Percentiles rank a stretch among this genome's conserved stretches.
Evolutionary conservation across 2,797 vertebrate species (phyloP).

Genomic region (Aldrovandia affinis): DNA sequence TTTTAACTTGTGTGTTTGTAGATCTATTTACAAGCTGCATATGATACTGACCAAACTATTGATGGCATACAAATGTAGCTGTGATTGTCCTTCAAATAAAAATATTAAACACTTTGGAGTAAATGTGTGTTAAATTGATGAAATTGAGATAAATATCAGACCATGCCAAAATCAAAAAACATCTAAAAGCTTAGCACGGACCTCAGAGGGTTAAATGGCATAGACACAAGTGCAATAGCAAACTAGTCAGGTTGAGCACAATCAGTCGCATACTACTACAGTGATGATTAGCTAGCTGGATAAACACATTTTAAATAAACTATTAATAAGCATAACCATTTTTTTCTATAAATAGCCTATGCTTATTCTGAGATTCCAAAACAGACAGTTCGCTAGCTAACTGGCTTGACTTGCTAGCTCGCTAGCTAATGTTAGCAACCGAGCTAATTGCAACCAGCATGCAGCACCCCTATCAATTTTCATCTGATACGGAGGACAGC

Average conservation of each 20-base stretch:
- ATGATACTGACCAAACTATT: too few relatives aligned
- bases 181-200: too few relatives aligned
- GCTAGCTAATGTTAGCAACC: not conserved
- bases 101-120: too few relatives aligned
- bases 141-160: too few relatives aligned
- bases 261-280: not conserved
- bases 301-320: not conserved
- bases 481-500: not conserved
- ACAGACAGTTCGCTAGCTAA: not conserved
- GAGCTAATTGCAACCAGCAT: not conserved
- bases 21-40: too few relatives aligned
- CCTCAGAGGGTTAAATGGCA: not conserved
- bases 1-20: too few relatives aligned
- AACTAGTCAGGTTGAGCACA: not conserved
- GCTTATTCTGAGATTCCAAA: not conserved
- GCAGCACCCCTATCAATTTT: not conserved
- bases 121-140: too few relatives aligned
- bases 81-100: too few relatives aligned
- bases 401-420: not conserved
- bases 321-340: not conserved
- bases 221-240: not conserved
- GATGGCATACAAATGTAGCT: too few relatives aligned
- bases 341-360: not conserved
- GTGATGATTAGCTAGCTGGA: not conserved
- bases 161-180: too few relatives aligned